These are phyloP conservation scores for Eupithecia insigniata DNA, from an alignment of 2,888 invertebrate species.

Conservation along the genomic window DNA sequence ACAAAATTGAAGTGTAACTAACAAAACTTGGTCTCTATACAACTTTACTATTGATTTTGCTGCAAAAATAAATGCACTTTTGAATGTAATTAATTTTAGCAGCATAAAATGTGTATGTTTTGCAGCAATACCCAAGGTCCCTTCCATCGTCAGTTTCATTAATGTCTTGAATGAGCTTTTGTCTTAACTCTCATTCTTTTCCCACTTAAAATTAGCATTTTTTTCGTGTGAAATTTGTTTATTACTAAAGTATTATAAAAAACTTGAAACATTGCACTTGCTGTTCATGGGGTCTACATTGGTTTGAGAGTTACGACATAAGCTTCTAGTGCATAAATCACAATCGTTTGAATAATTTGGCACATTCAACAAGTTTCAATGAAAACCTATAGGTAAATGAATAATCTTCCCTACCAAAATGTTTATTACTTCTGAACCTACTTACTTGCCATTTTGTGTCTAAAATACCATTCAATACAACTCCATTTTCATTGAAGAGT, in stretches of 20 bases:
- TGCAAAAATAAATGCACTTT: neutral
- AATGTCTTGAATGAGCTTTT: neutral
- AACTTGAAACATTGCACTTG: neutral
- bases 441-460: neutral
- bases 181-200: neutral
- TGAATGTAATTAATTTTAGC: neutral
- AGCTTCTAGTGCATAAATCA: neutral
- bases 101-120: constrained; percentile 2
- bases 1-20: neutral
- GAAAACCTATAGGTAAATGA: neutral
- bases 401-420: neutral
- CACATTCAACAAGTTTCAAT: neutral
- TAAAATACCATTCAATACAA: neutral
- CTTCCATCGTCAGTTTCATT: neutral
- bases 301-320: neutral
- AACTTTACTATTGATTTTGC: neutral
- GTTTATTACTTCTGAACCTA: neutral
- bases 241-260: neutral
- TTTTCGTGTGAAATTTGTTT: neutral
- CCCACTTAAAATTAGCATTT: neutral
- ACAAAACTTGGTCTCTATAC: neutral
- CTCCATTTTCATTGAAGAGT: neutral
- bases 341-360: neutral
- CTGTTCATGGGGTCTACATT: neutral
- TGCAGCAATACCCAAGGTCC: neutral